These are phyloP conservation scores for Eupithecia insigniata DNA, from an alignment of 2,888 invertebrate species.

Conservation along the genomic window DNA sequence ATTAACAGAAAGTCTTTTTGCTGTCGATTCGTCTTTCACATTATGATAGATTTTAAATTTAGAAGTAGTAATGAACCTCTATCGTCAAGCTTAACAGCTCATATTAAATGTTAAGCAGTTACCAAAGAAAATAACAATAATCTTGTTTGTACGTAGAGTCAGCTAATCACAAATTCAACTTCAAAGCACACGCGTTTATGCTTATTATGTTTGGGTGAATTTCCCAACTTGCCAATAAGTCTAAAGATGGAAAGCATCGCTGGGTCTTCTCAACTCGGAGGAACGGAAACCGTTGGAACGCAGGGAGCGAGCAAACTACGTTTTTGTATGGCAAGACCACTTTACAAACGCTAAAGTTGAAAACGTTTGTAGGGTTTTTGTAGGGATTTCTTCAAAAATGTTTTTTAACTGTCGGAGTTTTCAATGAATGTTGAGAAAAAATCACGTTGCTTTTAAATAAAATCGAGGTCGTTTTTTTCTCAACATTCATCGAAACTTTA, in stretches of 20 bases:
- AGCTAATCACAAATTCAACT: constrained; percentile 13
- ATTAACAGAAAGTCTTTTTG: too few species aligned
- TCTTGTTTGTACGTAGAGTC: background rate
- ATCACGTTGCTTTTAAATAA: background rate
- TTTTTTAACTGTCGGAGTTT: constrained; percentile 10
- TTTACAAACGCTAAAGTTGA: constrained; percentile 32
- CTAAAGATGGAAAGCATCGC: constrained; percentile 31
- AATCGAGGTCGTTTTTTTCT: background rate
- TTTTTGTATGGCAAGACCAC: constrained; percentile 33
- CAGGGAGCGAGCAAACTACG: constrained; percentile 33
- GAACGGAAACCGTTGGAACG: constrained; percentile 41
- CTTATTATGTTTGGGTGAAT: constrained; percentile 46
- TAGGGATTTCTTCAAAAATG: constrained; percentile 24
- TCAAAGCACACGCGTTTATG: constrained; percentile 17
- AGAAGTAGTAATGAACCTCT: background rate
- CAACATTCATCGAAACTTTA: background rate
- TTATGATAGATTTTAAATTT: background rate
- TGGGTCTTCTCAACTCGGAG: constrained; percentile 39
- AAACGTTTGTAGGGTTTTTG: constrained; percentile 27
- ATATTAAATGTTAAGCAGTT: background rate
- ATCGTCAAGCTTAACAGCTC: background rate
- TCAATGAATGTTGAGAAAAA: background rate
- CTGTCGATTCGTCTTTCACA: background rate
- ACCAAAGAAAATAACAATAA: background rate
- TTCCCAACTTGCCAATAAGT: constrained; percentile 45